These are phyloP conservation scores for Tachina fera DNA, from an alignment of 2,888 invertebrate genomes.

Conservation along the genomic window DNA sequence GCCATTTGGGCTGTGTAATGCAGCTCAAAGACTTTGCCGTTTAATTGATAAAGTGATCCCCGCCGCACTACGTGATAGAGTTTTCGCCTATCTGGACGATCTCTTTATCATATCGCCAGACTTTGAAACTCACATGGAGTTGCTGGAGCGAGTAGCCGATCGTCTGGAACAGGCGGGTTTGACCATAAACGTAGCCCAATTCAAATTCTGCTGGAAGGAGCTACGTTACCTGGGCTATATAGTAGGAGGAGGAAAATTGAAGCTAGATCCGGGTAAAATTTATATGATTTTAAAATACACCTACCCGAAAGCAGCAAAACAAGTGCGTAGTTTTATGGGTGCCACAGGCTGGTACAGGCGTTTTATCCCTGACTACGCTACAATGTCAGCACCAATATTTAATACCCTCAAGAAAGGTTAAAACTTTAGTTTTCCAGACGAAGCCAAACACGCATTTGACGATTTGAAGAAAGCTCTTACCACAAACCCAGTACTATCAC, in stretches of 20 bases:
- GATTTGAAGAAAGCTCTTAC: not conserved
- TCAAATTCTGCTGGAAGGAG: not conserved
- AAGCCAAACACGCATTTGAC: not conserved
- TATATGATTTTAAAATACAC: not conserved
- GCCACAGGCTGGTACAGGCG: not conserved
- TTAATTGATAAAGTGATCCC: slow-evolving; percentile 9
- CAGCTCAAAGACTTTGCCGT: not conserved
- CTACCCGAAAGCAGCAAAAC: not conserved
- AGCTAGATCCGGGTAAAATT: not conserved
- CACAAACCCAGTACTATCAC: not conserved
- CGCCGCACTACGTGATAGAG: slow-evolving; percentile 5
- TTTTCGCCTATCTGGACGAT: slow-evolving; percentile 10
- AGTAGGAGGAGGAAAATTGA: too few relatives aligned
- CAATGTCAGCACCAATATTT: not conserved
- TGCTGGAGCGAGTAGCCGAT: not conserved
- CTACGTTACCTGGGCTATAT: too few relatives aligned
- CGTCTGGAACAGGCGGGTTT: not conserved
- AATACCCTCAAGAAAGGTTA: not conserved
- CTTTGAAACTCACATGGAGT: not conserved
- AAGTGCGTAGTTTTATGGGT: slow-evolving; percentile 6
- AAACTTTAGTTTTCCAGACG: not conserved
- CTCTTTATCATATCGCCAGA: slow-evolving; percentile 4
- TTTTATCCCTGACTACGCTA: slow-evolving; percentile 7
- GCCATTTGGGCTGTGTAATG: too few relatives aligned
- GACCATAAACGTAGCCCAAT: not conserved